Evolutionary conservation across 2,113 vertebrate genomes (phyloP), one percentile per base, ranked within the genome.

Genomic region (Lepus americanus): DNA sequence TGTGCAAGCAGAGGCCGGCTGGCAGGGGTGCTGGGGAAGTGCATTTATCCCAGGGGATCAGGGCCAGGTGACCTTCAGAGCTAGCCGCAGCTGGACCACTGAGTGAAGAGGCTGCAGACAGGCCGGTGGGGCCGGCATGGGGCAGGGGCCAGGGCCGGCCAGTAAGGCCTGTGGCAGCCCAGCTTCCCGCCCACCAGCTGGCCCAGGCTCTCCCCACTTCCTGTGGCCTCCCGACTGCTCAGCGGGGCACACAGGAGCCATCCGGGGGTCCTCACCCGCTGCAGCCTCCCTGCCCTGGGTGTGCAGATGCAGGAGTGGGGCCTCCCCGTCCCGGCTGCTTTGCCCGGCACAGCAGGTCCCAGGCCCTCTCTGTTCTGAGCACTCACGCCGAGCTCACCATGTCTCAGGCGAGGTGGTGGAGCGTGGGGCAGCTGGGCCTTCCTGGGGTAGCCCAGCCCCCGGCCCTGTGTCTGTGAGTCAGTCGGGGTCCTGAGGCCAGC

Each of bases 71-170:
- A 8, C 44, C 13, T 7, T 36, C 22, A 16, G 69, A 29, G 55
- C 23, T 31, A 23, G 20, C 39, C 33, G 0, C 16, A 1, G 0
- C 36, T 36, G 55, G 6, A 31, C 10, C 29, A 33, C 73, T 10
- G 10, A 49, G 5, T 0, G 2, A 25, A 76, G 53, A 55, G 16
- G 1, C 44, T 16, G 70, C 7, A 10, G 23, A 29, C 63, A 36
- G 14, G 4, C 2, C 3, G 19, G 25, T 0, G 0, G n/a, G 6
- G 0, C 2, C 2, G 49, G 33, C 51, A 5, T 1, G 33, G 49
- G 44, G 13, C 36, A 2, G 33, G 49, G 44, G 13, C 36, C 33
- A 27, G 23, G 36, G 53, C 36, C 29, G 0, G 8, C 7, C 44
- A 44, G 44, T 44, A 44, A 44, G 9, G 55, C 55, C 55, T 59